Evolutionary conservation across 2,113 vertebrate species (phyloP).

Genomic region (Seriola aureovittata): DNA sequence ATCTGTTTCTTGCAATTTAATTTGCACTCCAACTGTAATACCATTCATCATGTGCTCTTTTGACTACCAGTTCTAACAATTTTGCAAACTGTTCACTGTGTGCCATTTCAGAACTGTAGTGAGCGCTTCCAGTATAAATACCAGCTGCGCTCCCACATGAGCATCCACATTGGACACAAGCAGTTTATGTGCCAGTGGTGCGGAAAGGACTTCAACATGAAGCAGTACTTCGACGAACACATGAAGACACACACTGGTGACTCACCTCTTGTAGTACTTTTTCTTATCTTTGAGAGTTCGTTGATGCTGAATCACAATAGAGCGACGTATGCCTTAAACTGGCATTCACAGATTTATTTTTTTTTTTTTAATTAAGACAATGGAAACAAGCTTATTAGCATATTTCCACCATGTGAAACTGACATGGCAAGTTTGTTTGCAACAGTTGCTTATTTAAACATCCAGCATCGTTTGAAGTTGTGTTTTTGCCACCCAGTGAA

Average conservation of each 20-base stretch:
- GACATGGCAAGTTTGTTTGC: neutral
- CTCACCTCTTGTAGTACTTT: conserved; percentile 74
- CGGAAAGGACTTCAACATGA: conserved; percentile 99
- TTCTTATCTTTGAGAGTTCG: neutral
- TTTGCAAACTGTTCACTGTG: conserved; percentile 20
- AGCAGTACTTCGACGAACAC: conserved; percentile 99
- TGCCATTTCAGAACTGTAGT: conserved; percentile 90
- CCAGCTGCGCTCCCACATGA: conserved; percentile 98
- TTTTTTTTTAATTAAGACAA: neutral
- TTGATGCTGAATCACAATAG: neutral
- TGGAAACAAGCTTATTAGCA: neutral
- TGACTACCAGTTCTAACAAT: neutral
- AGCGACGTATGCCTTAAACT: neutral
- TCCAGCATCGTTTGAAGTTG: neutral
- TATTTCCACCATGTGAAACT: neutral
- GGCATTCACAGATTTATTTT: no score
- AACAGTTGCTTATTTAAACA: neutral
- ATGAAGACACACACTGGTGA: conserved; percentile 99
- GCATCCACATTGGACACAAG: conserved; percentile 98
- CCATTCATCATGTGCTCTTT: neutral
- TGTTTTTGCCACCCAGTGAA: neutral
- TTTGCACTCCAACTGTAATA: neutral
- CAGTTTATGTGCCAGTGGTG: conserved; percentile 99
- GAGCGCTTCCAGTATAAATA: conserved; percentile 98
- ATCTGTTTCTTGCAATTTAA: neutral